These are phyloP conservation scores for Poecile atricapillus DNA, from an alignment of 2,113 vertebrate species.

Conservation along the genomic window DNA sequence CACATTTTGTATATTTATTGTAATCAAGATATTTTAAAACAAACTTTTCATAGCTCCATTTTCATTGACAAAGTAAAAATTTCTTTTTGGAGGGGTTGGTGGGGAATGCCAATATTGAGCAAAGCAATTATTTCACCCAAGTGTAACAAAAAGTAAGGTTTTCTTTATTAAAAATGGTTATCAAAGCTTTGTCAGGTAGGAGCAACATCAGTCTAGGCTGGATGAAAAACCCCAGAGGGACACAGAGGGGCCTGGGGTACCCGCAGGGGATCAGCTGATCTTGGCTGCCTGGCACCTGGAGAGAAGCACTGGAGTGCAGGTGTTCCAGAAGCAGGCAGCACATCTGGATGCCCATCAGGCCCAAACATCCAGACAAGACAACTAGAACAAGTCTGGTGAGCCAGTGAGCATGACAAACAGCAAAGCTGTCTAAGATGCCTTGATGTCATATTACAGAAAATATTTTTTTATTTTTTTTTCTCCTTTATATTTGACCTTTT, in stretches of 20 bases:
- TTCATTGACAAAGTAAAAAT: not conserved
- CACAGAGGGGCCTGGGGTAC: rapidly evolving
- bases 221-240: rapidly evolving
- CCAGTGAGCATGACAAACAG: not conserved
- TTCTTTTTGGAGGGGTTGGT: rapidly evolving
- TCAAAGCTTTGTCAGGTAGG: not conserved
- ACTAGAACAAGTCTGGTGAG: not conserved
- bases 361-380: not conserved
- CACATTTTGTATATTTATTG: not conserved
- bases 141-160: not conserved
- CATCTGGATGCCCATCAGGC: too few species aligned
- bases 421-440: not conserved
- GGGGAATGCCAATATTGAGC: not conserved
- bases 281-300: not conserved
- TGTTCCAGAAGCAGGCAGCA: not conserved
- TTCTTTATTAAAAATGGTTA: not conserved
- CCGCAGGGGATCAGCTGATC: rapidly evolving
- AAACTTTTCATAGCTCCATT: not conserved
- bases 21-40: not conserved
- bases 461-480: not conserved
- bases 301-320: not conserved
- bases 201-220: not conserved
- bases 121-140: not conserved
- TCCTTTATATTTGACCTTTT: not conserved
- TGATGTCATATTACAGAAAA: not conserved